Conservation (phyloP, 1,140 invertebrate genomes). For the Achatina immaculata region DNA sequence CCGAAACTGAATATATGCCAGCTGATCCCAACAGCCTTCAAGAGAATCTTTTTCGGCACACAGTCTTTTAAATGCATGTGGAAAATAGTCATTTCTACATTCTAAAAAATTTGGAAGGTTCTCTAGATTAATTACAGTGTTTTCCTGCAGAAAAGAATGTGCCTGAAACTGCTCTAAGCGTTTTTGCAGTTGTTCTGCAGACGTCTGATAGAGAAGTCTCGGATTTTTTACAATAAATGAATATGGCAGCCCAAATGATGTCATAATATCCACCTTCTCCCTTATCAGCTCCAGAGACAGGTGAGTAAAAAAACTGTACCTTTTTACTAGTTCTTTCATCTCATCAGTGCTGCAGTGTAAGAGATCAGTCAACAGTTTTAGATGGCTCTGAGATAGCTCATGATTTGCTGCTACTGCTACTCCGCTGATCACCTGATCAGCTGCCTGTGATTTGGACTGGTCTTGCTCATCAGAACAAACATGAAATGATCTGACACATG, state of each 20-base stretch:
- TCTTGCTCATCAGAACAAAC: no score
- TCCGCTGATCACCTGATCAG: background rate
- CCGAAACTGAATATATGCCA: background rate
- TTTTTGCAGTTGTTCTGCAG: background rate
- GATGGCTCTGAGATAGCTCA: background rate
- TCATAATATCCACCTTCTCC: background rate
- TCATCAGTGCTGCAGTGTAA: constrained; percentile 6
- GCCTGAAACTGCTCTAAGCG: background rate
- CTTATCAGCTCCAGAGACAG: background rate
- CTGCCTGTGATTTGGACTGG: no score
- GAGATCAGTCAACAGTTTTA: background rate
- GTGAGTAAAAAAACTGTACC: background rate
- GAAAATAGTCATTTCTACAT: background rate
- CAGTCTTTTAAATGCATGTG: background rate
- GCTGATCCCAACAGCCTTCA: background rate
- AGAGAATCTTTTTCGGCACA: constrained; percentile 20
- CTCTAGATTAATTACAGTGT: background rate
- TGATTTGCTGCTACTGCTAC: background rate
- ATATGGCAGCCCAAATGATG: background rate
- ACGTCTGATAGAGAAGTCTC: background rate
- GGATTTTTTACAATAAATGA: background rate
- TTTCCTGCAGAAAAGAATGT: background rate
- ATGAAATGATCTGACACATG: no score
- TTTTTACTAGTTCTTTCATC: background rate
- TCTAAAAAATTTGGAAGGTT: background rate